Percentiles rank a stretch among this genome's conserved stretches.
phyloP scores from a whole-genome alignment of 2,113 vertebrate genomes.

The Elephantulus edwardii region DNA sequence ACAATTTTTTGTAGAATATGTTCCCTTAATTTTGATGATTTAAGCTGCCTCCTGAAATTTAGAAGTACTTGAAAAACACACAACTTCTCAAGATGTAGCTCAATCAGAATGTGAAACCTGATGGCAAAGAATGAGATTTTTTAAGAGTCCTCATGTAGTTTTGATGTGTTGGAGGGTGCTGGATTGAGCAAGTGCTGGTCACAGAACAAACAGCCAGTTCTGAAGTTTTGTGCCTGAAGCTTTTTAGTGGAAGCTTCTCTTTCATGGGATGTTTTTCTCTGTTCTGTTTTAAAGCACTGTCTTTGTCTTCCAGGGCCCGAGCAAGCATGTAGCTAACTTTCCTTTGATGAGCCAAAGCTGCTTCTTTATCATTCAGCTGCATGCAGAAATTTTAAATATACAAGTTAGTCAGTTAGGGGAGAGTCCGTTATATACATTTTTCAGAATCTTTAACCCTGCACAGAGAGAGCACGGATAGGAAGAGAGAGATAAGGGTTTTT shows the following conservation, averaged over 20 bases:
- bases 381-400: conserved; percentile 14
- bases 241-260: neutral
- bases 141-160: neutral
- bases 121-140: conserved; percentile 74
- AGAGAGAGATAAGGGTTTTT: too few relatives aligned
- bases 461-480: too few relatives aligned
- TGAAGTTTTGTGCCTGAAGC: neutral
- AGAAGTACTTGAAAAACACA: neutral
- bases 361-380: conserved; percentile 95
- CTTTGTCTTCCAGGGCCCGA: conserved; percentile 85
- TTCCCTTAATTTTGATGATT: neutral
- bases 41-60: conserved; percentile 41
- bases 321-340: conserved; percentile 97
- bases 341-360: conserved; percentile 93
- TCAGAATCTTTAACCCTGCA: too few relatives aligned
- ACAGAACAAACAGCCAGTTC: neutral
- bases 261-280: neutral
- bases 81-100: neutral
- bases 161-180: neutral
- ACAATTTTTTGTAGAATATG: conserved; percentile 21
- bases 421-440: too few relatives aligned
- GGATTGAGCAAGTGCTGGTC: neutral
- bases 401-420: neutral
- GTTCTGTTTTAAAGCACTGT: conserved; percentile 63
- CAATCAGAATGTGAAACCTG: neutral